Conservation (phyloP, 2,888 invertebrate genomes). For the Nephrotoma guestfalica region DNA sequence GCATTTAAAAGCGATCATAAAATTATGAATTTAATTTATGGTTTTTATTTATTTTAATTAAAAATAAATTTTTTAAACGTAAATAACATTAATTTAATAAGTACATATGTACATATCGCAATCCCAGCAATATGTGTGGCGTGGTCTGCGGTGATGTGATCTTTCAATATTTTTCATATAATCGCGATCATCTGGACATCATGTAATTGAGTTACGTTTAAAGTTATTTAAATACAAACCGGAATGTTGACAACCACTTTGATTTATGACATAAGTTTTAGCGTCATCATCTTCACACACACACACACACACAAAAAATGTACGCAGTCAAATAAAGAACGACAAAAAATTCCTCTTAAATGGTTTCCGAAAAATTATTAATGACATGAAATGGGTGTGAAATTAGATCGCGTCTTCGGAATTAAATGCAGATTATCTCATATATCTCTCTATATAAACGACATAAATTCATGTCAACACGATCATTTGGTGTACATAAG, state of each 20-base stretch:
- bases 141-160: neutral
- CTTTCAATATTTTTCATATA: neutral
- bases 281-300: neutral
- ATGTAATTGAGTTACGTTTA: neutral
- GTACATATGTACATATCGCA: neutral
- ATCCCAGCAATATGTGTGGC: neutral
- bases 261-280: neutral
- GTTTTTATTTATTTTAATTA: neutral
- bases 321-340: no score
- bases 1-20: neutral
- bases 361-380: neutral
- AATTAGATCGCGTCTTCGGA: neutral
- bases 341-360: neutral
- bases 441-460: neutral
- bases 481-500: neutral
- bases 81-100: neutral
- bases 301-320: neutral
- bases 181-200: neutral
- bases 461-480: neutral
- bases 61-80: neutral
- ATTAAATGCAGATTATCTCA: neutral
- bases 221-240: neutral
- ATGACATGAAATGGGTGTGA: neutral
- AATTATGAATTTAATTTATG: neutral
- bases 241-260: neutral